A percentile compares a stretch with the other conserved stretches of the same genome.
Evolutionary conservation across 2,888 invertebrate species (phyloP).

Genomic region (Aphidius colemani): DNA sequence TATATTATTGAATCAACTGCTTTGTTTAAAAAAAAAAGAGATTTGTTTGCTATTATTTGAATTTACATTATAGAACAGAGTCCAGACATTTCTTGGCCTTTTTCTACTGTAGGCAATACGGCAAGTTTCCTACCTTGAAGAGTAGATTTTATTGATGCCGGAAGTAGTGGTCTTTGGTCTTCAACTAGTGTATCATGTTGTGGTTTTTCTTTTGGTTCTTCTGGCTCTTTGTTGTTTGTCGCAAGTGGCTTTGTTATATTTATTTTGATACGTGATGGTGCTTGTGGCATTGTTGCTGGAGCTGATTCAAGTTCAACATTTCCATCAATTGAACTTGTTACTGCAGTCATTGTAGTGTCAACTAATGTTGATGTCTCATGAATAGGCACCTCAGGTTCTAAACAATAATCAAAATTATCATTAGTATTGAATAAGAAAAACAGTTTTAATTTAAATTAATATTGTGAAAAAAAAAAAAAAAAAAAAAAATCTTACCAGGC

Average conservation of each 20-base stretch:
- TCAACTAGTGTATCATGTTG: slow-evolving; percentile 58
- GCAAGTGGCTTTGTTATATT: slow-evolving; percentile 76
- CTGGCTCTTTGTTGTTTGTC: slow-evolving; percentile 47
- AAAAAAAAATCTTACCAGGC: slow-evolving; percentile 42
- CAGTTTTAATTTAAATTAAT: not conserved
- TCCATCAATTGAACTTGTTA: slow-evolving; percentile 75
- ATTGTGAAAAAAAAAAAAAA: not conserved
- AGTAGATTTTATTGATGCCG: slow-evolving; percentile 67
- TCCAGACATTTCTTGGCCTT: slow-evolving; percentile 81
- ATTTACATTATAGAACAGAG: slow-evolving; percentile 84
- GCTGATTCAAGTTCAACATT: slow-evolving; percentile 72
- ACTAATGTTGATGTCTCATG: slow-evolving; percentile 58
- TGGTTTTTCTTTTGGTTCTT: slow-evolving; percentile 46
- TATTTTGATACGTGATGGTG: slow-evolving; percentile 70
- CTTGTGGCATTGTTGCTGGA: slow-evolving; percentile 58
- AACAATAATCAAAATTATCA: slow-evolving; percentile 2
- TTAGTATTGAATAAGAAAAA: slow-evolving; percentile 7
- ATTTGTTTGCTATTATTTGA: slow-evolving; percentile 21
- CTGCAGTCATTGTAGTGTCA: slow-evolving; percentile 65
- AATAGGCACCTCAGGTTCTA: slow-evolving; percentile 62
- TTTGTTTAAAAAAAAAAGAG: slow-evolving; percentile 1
- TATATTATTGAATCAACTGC: not conserved
- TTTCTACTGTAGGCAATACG: slow-evolving; percentile 72
- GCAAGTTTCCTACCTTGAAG: slow-evolving; percentile 71
- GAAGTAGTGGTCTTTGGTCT: slow-evolving; percentile 47